phyloP scores from a whole-genome alignment of 53 echinoderm and acorn worm genomes.

The Temnopleurus reevesii region DNA sequence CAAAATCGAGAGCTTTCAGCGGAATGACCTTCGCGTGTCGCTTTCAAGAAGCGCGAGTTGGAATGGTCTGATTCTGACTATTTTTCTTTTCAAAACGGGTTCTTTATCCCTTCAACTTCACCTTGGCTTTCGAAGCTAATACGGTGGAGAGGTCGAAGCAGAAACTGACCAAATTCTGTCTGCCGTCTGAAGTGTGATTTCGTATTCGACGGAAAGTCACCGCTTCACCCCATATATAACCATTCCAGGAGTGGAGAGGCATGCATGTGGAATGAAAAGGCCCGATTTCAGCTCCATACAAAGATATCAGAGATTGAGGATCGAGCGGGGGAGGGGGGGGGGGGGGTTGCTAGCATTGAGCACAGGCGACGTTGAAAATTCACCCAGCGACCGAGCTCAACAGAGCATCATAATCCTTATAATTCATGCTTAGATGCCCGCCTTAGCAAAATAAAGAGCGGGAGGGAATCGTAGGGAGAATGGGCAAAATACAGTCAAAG shows the following conservation, averaged over 20 bases:
- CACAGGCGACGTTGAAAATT: constrained; percentile 8
- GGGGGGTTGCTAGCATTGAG: too few species aligned
- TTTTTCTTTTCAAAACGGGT: neutral
- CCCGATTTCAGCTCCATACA: neutral
- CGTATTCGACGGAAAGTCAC: neutral
- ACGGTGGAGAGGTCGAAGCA: neutral
- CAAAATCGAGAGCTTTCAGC: neutral
- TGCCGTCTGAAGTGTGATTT: constrained; percentile 9
- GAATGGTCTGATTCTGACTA: neutral
- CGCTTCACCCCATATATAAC: neutral
- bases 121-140: neutral
- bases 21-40: neutral
- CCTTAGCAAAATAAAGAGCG: constrained; percentile 9
- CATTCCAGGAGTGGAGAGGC: neutral
- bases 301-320: neutral
- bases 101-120: neutral
- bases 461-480: neutral
- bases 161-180: constrained; percentile 10
- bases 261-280: neutral
- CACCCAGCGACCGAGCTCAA: neutral
- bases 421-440: neutral
- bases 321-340: too few species aligned
- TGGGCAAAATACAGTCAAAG: constrained; percentile 2
- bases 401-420: neutral
- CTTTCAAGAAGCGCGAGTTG: neutral